A percentile compares a stretch with the other conserved stretches of the same genome.
Evolutionary conservation across 2,888 invertebrate genomes (phyloP).

Genomic region (Macrophya annulata): DNA sequence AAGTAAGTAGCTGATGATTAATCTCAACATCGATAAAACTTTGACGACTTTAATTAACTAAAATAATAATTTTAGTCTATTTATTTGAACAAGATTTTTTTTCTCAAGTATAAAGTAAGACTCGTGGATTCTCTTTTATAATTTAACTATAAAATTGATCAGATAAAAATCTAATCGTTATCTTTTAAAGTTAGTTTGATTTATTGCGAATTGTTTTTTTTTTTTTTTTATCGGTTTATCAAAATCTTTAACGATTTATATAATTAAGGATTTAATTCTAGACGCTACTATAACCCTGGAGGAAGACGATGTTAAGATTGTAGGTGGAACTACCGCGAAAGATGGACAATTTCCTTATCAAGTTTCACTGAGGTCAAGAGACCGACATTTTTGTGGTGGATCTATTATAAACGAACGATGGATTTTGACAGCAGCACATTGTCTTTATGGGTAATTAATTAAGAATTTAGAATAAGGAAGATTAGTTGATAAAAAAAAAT

Average conservation of each 20-base stretch:
- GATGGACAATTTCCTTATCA: constrained; percentile 81
- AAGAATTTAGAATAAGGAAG: constrained; percentile 47
- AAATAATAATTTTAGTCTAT: not conserved
- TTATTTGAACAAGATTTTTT: not conserved
- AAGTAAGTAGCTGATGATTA: not conserved
- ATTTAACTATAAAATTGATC: not conserved
- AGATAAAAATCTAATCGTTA: not conserved
- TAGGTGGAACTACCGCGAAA: constrained; percentile 81
- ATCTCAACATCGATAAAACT: not conserved
- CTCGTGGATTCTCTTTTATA: too few species aligned
- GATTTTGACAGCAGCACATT: constrained; percentile 83
- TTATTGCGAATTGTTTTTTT: not conserved
- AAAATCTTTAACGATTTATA: not conserved
- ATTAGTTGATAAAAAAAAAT: constrained; percentile 52
- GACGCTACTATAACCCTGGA: not conserved
- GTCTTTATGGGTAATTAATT: constrained; percentile 80
- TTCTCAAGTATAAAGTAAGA: not conserved
- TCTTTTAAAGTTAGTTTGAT: not conserved
- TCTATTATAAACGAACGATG: constrained; percentile 82
- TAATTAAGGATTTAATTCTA: not conserved
- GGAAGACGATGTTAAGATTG: constrained; percentile 69
- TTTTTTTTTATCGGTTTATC: too few species aligned
- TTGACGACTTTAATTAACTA: not conserved
- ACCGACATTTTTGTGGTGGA: constrained; percentile 84
- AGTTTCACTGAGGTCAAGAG: constrained; percentile 81